Base-by-base conservation (phyloP, 1,140 invertebrate genomes). In the Fopius arisanus region DNA sequence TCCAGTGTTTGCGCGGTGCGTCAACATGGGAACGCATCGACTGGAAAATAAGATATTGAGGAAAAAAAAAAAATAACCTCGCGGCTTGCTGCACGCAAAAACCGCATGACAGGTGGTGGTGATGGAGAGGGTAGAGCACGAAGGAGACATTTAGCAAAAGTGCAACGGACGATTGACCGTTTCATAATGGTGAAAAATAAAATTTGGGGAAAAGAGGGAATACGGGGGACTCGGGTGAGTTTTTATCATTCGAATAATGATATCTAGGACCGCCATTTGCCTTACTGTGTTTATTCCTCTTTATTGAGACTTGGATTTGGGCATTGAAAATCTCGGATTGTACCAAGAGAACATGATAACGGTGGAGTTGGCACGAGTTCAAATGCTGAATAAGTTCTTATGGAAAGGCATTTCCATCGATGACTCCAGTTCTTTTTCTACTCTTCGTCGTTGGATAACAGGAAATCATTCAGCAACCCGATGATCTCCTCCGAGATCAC, bases 221-320 rank as follows among this genome's bases (percentile, higher is more conserved):
- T 28, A 12, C 12, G 19, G 5, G n/a, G 16, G 6, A 59, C 16
- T 72, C 43, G 10, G 4, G 26, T 70, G 29, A 29, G 16, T 70
- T 51, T 70, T 19, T 63, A 63, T 71, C 23, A 23, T 41, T 14
- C 0, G 31, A 59, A 59, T 62, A 68, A 51, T 62, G 41, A 62
- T 40, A 9, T 28, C 51, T 41, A 73, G 40, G 43, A 62, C 62
- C 21, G 71, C 71, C 72, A 73, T 73, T 68, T 73, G 67, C 48
- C 31, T 68, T 73, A 33, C 26, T 29, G 16, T 73, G 43, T 66
- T 62, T 68, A 59, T 68, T 26, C 65, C 71, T 43, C 41, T 68
- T 73, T 26, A 54, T 73, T 33, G 37, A 63, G 48, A 31, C 71
- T 73, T 68, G 65, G 72, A 73, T 73, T 73, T 73, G 72, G 72